Evolutionary conservation across 2,797 vertebrate species (phyloP), one percentile per base, ranked within the genome.

Genomic region (Sus cebifrons): DNA sequence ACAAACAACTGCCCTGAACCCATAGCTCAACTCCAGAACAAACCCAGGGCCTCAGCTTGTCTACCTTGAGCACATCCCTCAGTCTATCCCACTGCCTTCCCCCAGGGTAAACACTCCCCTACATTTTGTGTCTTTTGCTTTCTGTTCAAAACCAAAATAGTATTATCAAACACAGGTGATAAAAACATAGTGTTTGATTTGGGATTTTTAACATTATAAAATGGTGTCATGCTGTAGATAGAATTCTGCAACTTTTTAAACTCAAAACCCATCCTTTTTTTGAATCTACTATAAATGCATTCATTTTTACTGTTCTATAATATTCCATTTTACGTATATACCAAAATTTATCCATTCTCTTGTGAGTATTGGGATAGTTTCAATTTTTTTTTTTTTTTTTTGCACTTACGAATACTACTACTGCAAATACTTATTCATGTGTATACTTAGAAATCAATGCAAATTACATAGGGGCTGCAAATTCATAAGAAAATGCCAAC

Each of bases 401-500:
- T 58, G 23, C 12, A 71, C 5, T 54, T 86, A n/a, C 0, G 17
- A 29, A 60, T 9, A 83, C 54, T 32, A 71, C 25, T 36, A 21
- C 14, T 32, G 67, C 32, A 78, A 27, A 68, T 60, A 32, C 21
- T 32, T 64, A 62, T 62, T 27, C 25, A 25, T 49, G 21, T 77
- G 60, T 77, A 44, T 20, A 40, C n/a, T 65, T 78, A 62, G 44
- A 36, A 78, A 81, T n/a, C 86, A 92, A 77, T 70, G 15, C 23
- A 78, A 52, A 81, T 68, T 82, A 78, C 54, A 58, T 15, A 44
- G 17, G 49, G 70, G 74, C 62, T 54, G 23, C 3, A 79, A 82
- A 87, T 58, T 93, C 25, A 14, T 79, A 64, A 71, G 70, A 95
- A 87, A 82, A 82, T 27, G 5, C 68, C 68, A 68, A 54, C 18